Evolutionary conservation across 2,113 vertebrate genomes (phyloP), one percentile per base, ranked within the genome.

Genomic region (Apaloderma vittatum): DNA sequence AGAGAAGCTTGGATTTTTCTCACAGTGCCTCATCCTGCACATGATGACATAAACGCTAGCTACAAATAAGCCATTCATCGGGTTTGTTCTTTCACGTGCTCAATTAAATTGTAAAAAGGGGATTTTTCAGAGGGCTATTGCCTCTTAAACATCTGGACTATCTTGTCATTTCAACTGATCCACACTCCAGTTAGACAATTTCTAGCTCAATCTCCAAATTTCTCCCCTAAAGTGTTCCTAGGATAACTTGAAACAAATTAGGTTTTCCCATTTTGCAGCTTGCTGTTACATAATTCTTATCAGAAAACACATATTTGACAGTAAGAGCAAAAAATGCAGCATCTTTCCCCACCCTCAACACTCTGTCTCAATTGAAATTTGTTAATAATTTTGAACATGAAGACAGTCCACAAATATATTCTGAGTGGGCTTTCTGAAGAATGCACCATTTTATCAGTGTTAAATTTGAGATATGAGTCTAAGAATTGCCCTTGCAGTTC

Each of bases 341-440:
- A 22, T 36, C 32, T 26, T 27, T 18, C 10, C 12, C 17, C 9
- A 57, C 1, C 0, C 32, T 20, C 30, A 88, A 62, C 21, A 77
- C 8, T 4, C 3, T 21, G 15, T 6, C 17, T 66, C 12, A 65
- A 66, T 75, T 58, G 4, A 77, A 70, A 77, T n/a, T 13, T 8
- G 5, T 71, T 86, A 49, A 8, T 73, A 74, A 68, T 89, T 91
- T 40, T 70, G 3, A 80, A 74, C 16, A 24, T 13, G 3, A 94
- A 86, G 19, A 54, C 18, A 66, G n/a, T 88, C 46, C 76, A 62
- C 45, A 87, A 91, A 93, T 66, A 84, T 11, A 84, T 51, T 80
- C 16, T 1, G 5, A 80, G 49, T 13, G 66, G 36, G 43, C 32
- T 86, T 84, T 86, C 36, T 84, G 62, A 16, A 54, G 46, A 86